A percentile compares a stretch with the other conserved stretches of the same genome.
Conservation (phyloP, 2,113 vertebrate genomes). For the Cryptomyrus ogoouensis region DNA sequence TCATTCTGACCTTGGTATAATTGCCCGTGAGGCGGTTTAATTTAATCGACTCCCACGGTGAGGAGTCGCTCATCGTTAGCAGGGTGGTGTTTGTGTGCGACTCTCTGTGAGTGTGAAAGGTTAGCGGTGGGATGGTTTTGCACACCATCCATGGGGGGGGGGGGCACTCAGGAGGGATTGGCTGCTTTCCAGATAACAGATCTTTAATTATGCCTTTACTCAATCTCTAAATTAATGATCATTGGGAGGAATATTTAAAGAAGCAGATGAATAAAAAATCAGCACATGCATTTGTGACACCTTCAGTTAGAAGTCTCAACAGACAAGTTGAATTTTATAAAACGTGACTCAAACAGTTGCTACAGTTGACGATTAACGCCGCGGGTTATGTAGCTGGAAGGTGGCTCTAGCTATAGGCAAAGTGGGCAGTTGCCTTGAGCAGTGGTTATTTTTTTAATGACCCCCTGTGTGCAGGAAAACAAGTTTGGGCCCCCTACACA, state of each 20-base stretch:
- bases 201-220: conserved; percentile 56
- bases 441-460: not conserved
- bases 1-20: conserved; percentile 65
- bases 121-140: conserved; percentile 27
- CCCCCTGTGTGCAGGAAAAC: not conserved
- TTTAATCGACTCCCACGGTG: conserved; percentile 62
- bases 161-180: not conserved
- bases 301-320: not conserved
- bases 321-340: not conserved
- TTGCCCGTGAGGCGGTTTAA: conserved; percentile 64
- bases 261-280: not conserved
- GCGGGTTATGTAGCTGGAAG: not conserved
- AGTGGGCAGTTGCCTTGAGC: not conserved
- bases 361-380: not conserved
- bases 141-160: not conserved
- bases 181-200: conserved; percentile 37
- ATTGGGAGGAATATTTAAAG: conserved; percentile 39
- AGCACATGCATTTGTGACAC: not conserved
- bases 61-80: conserved; percentile 59
- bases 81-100: conserved; percentile 28
- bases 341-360: not conserved
- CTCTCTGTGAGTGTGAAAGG: conserved; percentile 35
- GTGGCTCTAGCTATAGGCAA: not conserved
- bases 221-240: conserved; percentile 60
- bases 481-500: not conserved